These are phyloP conservation scores for Candoia aspera DNA, from an alignment of 2,113 vertebrate genomes.

Conservation along the genomic window DNA sequence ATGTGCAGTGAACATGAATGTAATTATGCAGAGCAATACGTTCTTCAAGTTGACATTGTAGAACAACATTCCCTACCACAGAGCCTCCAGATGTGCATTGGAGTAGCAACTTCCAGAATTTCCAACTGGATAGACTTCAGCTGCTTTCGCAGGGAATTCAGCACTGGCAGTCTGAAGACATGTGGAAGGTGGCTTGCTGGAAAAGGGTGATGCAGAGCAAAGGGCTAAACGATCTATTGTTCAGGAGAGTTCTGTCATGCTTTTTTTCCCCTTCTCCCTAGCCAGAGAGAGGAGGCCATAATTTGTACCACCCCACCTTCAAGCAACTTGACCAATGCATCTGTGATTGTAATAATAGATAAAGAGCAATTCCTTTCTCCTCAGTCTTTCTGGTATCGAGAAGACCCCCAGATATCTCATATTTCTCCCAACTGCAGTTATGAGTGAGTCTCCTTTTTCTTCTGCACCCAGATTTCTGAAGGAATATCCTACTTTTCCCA, in stretches of 20 bases:
- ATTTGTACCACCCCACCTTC: slow-evolving; percentile 58
- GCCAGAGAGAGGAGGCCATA: slow-evolving; percentile 55
- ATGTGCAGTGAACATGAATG: neutral
- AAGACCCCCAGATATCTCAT: slow-evolving; percentile 77
- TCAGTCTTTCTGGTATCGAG: slow-evolving; percentile 83
- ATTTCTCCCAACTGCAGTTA: slow-evolving; percentile 86
- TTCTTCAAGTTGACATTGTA: neutral
- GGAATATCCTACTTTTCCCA: neutral
- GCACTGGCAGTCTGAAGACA: neutral
- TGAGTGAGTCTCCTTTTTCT: slow-evolving; percentile 60
- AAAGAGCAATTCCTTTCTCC: slow-evolving; percentile 77
- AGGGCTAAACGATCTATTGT: neutral
- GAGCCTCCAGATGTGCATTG: neutral
- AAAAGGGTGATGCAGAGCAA: neutral
- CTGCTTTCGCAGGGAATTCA: neutral
- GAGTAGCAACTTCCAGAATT: neutral
- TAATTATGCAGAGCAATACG: neutral
- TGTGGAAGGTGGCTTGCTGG: neutral
- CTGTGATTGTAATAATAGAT: slow-evolving; percentile 80
- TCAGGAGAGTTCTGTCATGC: neutral
- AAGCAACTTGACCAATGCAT: slow-evolving; percentile 19
- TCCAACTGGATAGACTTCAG: neutral
- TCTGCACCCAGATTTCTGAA: neutral
- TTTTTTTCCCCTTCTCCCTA: slow-evolving; percentile 43
- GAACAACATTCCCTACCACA: neutral